Evolutionary conservation across 2,113 vertebrate genomes (phyloP), one percentile per base, ranked within the genome.

Genomic region (Meleagris gallopavo): DNA sequence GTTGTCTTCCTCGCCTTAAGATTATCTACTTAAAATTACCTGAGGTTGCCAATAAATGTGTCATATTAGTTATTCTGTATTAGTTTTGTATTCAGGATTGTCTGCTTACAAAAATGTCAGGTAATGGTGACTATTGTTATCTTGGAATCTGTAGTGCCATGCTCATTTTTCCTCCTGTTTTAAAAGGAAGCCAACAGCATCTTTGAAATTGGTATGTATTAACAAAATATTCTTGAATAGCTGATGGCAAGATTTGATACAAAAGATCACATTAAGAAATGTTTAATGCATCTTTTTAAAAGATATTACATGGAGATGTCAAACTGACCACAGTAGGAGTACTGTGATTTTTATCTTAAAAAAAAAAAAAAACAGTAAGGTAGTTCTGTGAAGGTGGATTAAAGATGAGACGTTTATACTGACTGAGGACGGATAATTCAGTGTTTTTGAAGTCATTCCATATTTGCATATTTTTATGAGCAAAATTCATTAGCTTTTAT

Each of bases 331-430:
- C 8, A 64, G 9, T 32, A 64, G 34, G 21, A 9, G 50, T 62
- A 41, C 29, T 55, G 38, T 46, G 11, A 52, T 52, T 50, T 16
- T 36, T 65, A 19, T 15, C 10, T 83, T 70, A 48, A 72, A 29
- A 66, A 0, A 13, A 0, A 13, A 62, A 21, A 38, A 48, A 16
- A 11, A 0, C 11, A 65, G 12, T 72, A 38, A 54, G 11, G 27
- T 80, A 19, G 1, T 62, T 88, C 60, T 66, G 12, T 83, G 69
- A 70, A 43, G 38, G 17, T 58, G 24, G 18, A 48, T 83, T 77
- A 55, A 83, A 83, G 24, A 34, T 74, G 40, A 55, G 10, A 58
- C 22, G 5, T 65, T 90, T 85, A 52, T 55, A 19, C 17, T 2
- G 1, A 10, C 5, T 85, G 41, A 79, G 21, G 21, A 55, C 60